These are phyloP conservation scores for Megalops atlanticus DNA, from an alignment of 2,113 vertebrate genomes.

Conservation along the genomic window DNA sequence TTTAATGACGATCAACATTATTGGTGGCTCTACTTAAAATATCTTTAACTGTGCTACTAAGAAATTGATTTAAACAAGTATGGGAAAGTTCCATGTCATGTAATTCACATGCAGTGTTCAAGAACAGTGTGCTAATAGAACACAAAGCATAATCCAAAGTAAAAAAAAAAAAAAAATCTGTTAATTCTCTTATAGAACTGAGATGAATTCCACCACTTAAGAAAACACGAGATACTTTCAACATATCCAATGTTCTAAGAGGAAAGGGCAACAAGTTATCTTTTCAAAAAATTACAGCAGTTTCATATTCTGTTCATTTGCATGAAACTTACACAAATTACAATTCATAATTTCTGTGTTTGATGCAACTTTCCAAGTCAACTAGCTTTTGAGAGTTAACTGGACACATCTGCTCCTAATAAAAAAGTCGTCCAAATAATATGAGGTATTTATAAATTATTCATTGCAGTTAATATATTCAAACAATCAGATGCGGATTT, in stretches of 20 bases:
- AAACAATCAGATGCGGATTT: constrained; percentile 41
- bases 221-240: too few relatives aligned
- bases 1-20: background rate
- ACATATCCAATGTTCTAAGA: too few relatives aligned
- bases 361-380: background rate
- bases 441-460: constrained; percentile 26
- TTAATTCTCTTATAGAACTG: background rate
- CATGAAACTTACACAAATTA: background rate
- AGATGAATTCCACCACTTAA: background rate
- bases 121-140: background rate
- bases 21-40: background rate
- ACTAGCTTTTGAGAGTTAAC: background rate
- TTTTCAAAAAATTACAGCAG: background rate
- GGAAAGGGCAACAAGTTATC: too few relatives aligned
- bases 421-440: constrained; percentile 24
- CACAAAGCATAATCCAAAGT: background rate
- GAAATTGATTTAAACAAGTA: background rate
- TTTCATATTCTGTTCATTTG: background rate
- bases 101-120: background rate
- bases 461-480: constrained; percentile 39
- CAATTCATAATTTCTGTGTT: background rate
- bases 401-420: constrained; percentile 31
- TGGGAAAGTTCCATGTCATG: background rate
- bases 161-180: background rate
- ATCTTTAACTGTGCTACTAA: background rate